Evolutionary conservation across 2,113 vertebrate species (phyloP), one percentile per base, ranked within the genome.

Genomic region (Malurus cyaneus): DNA sequence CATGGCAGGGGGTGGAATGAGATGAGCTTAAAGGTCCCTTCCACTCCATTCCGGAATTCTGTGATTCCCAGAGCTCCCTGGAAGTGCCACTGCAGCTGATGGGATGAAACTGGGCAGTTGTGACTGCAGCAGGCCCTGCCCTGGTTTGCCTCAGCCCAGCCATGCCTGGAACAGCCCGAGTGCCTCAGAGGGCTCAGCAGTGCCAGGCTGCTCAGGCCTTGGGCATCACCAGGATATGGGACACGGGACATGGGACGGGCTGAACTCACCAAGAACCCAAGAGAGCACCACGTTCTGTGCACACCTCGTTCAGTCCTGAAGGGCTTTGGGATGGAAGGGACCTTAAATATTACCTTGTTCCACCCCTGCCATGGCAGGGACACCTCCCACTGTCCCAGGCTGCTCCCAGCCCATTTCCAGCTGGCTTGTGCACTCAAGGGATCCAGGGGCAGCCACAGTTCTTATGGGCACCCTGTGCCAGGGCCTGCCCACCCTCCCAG

Each of bases 201-300:
- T 1, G 50, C 6, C 65, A n/a, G 73, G 24, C n/a, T 23, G 28
- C 12, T 3, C 71, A 36, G 53, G 5, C 57, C 36, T 4, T 2
- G 34, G 34, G 0, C 1, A 44, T 25, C 34, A 3, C 1, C 2
- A 15, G 44, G 32, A 29, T 8, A 17, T 0, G 18, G 4, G 34
- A 14, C 12, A 18, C 31, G 1, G 1, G 74, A 65, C 14, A 12
- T 0, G 11, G 46, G 44, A 65, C 14, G 11, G 0, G 11, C 12
- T 34, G 60, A 57, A 14, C 8, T 41, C 66, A 29, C 0, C 3
- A 73, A 25, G n/a, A 32, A 29, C 19, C 11, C 2, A 26, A 25
- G 4, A 1, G 44, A 32, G 29, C 49, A 14, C 28, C 49, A 13
- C 0, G 0, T 12, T 18, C 53, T 1, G 12, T 0, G 26, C 42